Evolutionary conservation across 2,888 invertebrate species (phyloP).

Genomic region (Laothoe populi): DNA sequence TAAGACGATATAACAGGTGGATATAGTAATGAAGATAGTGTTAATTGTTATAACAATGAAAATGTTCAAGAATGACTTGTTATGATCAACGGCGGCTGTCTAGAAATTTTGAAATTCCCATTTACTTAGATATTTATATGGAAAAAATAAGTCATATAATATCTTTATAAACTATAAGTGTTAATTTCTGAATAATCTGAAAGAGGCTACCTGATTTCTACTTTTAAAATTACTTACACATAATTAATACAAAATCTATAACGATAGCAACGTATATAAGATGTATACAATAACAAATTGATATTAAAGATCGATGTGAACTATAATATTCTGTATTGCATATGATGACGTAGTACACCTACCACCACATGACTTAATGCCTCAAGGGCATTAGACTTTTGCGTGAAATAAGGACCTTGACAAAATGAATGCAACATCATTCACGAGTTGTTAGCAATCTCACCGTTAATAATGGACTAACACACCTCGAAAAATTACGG

Average conservation of each 20-base stretch:
- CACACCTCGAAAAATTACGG: conserved; percentile 41
- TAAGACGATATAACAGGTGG: not conserved
- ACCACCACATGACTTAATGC: conserved; percentile 12
- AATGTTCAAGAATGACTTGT: too few species aligned
- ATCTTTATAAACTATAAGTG: too few species aligned
- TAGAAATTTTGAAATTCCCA: too few species aligned
- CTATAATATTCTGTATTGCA: conserved; percentile 10
- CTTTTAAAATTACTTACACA: not conserved
- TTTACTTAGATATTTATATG: too few species aligned
- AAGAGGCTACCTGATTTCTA: too few species aligned
- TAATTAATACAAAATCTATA: not conserved
- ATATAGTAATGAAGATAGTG: not conserved
- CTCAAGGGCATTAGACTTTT: conserved; percentile 22
- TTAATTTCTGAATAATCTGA: too few species aligned
- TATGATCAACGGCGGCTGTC: too few species aligned
- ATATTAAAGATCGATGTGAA: not conserved
- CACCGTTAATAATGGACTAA: conserved; percentile 36
- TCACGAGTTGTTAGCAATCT: conserved; percentile 37
- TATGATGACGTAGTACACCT: conserved; percentile 4
- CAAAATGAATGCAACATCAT: conserved; percentile 35
- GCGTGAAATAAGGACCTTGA: conserved; percentile 37
- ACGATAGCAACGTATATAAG: conserved; percentile 6
- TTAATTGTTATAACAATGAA: too few species aligned
- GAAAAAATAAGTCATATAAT: too few species aligned
- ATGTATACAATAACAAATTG: not conserved